Conservation (phyloP, 1,140 invertebrate genomes). For the Heliothis subflexa region DNA sequence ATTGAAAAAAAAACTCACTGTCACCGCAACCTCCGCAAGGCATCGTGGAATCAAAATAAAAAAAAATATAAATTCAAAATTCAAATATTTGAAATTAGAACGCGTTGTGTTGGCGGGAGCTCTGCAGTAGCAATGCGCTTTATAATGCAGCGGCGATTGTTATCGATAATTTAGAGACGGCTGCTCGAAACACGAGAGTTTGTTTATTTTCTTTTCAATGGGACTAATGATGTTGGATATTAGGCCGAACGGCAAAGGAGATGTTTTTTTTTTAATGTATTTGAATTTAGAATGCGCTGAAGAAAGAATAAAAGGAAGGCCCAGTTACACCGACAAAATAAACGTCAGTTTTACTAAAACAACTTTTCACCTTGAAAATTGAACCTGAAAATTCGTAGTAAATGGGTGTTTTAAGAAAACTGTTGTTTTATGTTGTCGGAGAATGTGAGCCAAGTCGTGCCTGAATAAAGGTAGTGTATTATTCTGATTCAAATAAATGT, state of each 20-base stretch:
- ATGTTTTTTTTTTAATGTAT: neutral
- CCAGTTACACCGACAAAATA: too few species aligned
- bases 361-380: too few species aligned
- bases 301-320: too few species aligned
- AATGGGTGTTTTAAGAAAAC: too few species aligned
- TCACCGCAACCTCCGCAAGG: slow-evolving; percentile 82
- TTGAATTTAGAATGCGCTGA: neutral
- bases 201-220: slow-evolving; percentile 33
- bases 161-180: slow-evolving; percentile 35
- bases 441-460: too few species aligned
- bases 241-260: neutral
- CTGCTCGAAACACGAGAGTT: slow-evolving; percentile 10
- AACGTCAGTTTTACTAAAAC: too few species aligned
- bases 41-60: slow-evolving; percentile 65
- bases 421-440: too few species aligned
- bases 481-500: too few species aligned
- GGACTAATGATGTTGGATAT: slow-evolving; percentile 9
- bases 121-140: slow-evolving; percentile 37
- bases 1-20: slow-evolving; percentile 66
- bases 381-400: too few species aligned
- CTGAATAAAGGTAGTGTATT: too few species aligned
- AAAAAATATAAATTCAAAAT: slow-evolving; percentile 39
- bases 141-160: slow-evolving; percentile 35
- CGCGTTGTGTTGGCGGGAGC: slow-evolving; percentile 28
- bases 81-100: slow-evolving; percentile 30